Conservation (phyloP, 2,113 vertebrate species). For the Heteronetta atricapilla region DNA sequence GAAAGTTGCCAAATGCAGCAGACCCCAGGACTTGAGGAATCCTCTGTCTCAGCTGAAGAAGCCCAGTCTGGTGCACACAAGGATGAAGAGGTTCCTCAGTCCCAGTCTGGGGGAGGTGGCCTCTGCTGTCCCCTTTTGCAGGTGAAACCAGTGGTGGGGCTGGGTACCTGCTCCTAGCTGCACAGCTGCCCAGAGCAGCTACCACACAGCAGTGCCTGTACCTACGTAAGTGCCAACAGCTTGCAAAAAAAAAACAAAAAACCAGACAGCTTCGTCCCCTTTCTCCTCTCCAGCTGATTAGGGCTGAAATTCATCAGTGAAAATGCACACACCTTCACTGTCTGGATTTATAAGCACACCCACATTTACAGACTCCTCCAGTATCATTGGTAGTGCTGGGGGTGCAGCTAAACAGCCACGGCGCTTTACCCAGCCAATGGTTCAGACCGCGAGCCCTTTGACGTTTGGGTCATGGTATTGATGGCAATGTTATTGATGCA, state of each 20-base stretch:
- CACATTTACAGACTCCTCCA: background rate
- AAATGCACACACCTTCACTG: background rate
- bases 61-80: background rate
- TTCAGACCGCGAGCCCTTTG: background rate
- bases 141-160: background rate
- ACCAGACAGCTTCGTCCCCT: background rate
- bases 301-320: background rate
- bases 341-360: background rate
- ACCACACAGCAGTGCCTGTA: background rate
- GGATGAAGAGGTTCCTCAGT: background rate
- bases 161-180: background rate
- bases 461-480: background rate
- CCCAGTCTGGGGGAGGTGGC: background rate
- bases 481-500: background rate
- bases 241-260: fast-evolving
- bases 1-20: background rate
- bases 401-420: background rate
- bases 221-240: fast-evolving
- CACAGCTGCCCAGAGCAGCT: background rate
- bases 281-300: background rate
- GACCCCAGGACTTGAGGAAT: background rate
- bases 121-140: background rate
- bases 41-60: background rate
- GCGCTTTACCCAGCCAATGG: background rate
- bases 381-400: background rate